A percentile compares a stretch with the other conserved stretches of the same genome.
These are phyloP conservation scores for Apis laboriosa DNA, from an alignment of 1,140 invertebrate genomes.

Conservation along the genomic window DNA sequence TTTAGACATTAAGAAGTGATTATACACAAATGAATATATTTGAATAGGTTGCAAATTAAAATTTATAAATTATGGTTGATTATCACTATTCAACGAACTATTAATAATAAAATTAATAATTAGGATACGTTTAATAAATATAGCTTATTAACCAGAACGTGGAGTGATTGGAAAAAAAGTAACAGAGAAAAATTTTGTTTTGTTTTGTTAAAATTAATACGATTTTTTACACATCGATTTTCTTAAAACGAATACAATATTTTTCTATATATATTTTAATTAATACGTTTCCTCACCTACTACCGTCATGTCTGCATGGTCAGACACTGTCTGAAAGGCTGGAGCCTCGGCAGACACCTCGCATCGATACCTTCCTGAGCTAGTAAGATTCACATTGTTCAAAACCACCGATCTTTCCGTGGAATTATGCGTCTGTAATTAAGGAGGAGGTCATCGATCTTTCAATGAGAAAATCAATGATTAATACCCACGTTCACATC, in stretches of 20 bases:
- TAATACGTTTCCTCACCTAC: constrained; percentile 82
- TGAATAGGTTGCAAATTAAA: too few relatives aligned
- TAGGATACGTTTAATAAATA: background rate
- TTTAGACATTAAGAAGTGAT: too few relatives aligned
- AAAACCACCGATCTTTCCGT: constrained; percentile 88
- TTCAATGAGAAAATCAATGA: background rate
- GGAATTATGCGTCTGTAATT: constrained; percentile 85
- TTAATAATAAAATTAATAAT: too few relatives aligned
- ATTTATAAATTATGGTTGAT: too few relatives aligned
- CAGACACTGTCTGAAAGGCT: constrained; percentile 89
- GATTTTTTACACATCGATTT: too few relatives aligned
- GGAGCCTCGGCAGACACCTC: constrained; percentile 93
- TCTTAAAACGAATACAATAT: too few relatives aligned
- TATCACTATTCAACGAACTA: too few relatives aligned
- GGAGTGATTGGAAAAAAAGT: too few relatives aligned
- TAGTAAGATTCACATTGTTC: constrained; percentile 87
- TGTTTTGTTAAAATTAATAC: too few relatives aligned
- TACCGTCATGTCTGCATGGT: constrained; percentile 88
- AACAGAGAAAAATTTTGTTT: too few relatives aligned
- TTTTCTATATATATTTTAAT: background rate
- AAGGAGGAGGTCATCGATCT: background rate
- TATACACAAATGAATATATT: too few relatives aligned
- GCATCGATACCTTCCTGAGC: constrained; percentile 90
- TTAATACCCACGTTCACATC: constrained; percentile 91
- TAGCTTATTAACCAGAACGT: too few relatives aligned